Evolutionary conservation across 2,113 vertebrate species (phyloP), one percentile per base, ranked within the genome.

Genomic region (Setophaga kirtlandii): DNA sequence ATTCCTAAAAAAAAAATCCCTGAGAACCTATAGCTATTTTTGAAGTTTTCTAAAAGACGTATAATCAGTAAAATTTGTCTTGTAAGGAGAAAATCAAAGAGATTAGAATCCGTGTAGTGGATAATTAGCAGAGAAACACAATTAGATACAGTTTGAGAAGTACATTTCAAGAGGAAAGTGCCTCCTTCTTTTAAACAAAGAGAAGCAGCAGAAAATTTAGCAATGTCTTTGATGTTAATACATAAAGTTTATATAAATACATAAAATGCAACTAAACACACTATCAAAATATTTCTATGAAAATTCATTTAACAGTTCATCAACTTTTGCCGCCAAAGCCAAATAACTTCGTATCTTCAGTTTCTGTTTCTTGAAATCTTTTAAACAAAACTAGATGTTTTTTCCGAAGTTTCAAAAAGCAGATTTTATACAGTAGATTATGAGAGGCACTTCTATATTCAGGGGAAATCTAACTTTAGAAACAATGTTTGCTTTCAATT

Each of bases 11-110:
- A 52, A 56, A 35, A 62, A 62, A 11, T 18, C 6, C 18, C 9
- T 0, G 1, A 52, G 3, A 60, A 30, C 4, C 5, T 46, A 30
- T 20, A 67, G 17, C 6, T 31, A 35, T 33, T 5, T 15, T 50
- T 0, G 0, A 70, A 41, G 19, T 33, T 31, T 65, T 65, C 28
- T 28, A 30, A 27, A 70, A 37, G 0, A 62, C 18, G 2, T 11
- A 20, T 24, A 18, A 33, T 50, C 14, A 50, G 70, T 30, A 75
- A 80, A 87, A 56, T 25, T 11, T 2, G 0, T 8, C 14, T 47
- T 50, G 23, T 37, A 75, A 60, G 16, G 30, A 56, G 5, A 79
- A 35, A 87, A 64, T 18, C 17, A 74, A 49, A 53, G 6, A 64
- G 5, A 7, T 55, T 5, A 35, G 42, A 59, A 74, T 33, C 33